These are phyloP conservation scores for Coranthus polyacanthus DNA, from an alignment of 2,797 vertebrate species.

Conservation along the genomic window DNA sequence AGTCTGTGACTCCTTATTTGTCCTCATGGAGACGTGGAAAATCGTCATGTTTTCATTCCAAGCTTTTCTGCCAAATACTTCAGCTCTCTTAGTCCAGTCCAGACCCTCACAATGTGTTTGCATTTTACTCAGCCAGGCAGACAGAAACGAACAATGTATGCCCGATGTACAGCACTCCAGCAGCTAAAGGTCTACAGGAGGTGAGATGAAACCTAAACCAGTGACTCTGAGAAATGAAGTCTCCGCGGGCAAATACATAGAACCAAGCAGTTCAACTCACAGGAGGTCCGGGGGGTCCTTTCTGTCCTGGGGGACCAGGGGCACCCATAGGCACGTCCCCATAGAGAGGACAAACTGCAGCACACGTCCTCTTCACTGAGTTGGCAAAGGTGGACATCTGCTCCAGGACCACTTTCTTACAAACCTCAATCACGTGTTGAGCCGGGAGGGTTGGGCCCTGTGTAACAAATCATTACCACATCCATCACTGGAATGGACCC, in stretches of 20 bases:
- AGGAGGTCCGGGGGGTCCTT: constrained; percentile 80
- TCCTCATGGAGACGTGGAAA: constrained; percentile 86
- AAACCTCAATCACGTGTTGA: constrained; percentile 85
- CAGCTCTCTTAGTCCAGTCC: constrained; percentile 65
- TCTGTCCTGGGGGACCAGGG: constrained; percentile 78
- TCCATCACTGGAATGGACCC: constrained; percentile 59
- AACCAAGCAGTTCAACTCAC: constrained; percentile 70
- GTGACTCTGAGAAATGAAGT: constrained; percentile 4
- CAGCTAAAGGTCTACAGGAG: constrained; percentile 36
- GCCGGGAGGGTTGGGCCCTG: constrained; percentile 82
- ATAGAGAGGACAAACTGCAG: constrained; percentile 85
- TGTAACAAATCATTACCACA: constrained; percentile 69
- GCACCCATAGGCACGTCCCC: constrained; percentile 84
- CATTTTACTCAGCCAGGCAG: constrained; percentile 64
- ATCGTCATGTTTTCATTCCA: constrained; percentile 84
- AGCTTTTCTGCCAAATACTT: constrained; percentile 82
- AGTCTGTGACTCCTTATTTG: constrained; percentile 83
- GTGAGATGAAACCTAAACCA: constrained; percentile 34
- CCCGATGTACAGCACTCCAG: constrained; percentile 37
- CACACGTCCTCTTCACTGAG: constrained; percentile 84
- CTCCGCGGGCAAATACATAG: constrained; percentile 12
- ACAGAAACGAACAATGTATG: constrained; percentile 66
- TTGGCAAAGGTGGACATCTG: constrained; percentile 88
- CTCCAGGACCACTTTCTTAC: constrained; percentile 85
- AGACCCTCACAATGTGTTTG: constrained; percentile 72